These are phyloP conservation scores for Falco novaeseelandiae DNA, from an alignment of 2,797 vertebrate species.

Conservation along the genomic window DNA sequence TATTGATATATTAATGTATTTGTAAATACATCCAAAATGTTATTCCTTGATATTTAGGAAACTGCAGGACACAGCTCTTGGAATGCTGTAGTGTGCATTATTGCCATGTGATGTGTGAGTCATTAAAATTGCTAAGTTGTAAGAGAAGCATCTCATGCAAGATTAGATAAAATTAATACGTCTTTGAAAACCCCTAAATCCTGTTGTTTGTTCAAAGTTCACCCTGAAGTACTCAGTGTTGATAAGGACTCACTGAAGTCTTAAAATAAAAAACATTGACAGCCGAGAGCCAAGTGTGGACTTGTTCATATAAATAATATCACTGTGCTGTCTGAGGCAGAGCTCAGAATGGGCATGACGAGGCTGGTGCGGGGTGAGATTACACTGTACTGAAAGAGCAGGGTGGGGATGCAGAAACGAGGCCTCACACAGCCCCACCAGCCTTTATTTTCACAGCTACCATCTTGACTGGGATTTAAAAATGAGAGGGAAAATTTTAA, in stretches of 20 bases:
- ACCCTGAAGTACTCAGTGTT: not conserved
- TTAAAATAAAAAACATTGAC: constrained; percentile 31
- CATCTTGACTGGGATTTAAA: not conserved
- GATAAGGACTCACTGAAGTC: not conserved
- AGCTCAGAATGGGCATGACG: constrained; percentile 12
- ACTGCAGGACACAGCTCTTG: not conserved
- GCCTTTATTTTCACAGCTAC: not conserved
- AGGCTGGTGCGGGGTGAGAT: constrained; percentile 18
- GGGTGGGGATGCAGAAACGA: not conserved
- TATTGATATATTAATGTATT: not conserved
- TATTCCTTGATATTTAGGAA: not conserved
- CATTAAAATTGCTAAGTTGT: not conserved
- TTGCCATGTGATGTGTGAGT: not conserved
- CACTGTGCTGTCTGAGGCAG: not conserved
- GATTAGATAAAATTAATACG: constrained; percentile 16
- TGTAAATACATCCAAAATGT: not conserved
- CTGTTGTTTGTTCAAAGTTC: not conserved
- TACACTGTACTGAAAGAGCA: constrained; percentile 7
- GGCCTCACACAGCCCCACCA: not conserved
- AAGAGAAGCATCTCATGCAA: not conserved
- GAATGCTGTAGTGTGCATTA: not conserved
- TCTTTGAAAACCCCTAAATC: constrained; percentile 6
- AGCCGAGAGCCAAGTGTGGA: constrained; percentile 30
- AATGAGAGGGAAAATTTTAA: not conserved
- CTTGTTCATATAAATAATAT: constrained; percentile 42